Percentiles rank a stretch among this genome's conserved stretches.
These are phyloP conservation scores for Minunthozetes semirufus DNA, from an alignment of 2,888 invertebrate species.

Conservation along the genomic window DNA sequence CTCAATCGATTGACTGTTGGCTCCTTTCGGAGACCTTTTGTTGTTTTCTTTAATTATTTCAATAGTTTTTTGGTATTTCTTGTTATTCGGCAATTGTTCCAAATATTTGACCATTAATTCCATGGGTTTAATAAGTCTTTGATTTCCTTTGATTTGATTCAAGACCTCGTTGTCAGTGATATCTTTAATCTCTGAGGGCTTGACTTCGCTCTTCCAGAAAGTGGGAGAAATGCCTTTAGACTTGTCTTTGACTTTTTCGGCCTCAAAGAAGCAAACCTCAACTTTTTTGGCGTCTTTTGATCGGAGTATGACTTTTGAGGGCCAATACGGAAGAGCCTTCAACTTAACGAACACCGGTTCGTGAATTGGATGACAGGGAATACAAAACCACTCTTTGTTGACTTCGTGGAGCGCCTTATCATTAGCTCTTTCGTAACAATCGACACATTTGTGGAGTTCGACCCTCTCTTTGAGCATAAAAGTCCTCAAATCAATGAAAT, in stretches of 20 bases:
- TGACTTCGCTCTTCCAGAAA: neutral
- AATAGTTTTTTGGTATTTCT: neutral
- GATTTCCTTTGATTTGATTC: neutral
- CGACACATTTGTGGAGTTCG: slow-evolving; percentile 67
- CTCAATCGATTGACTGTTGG: too few species aligned
- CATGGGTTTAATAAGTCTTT: neutral
- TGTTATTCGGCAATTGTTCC: neutral
- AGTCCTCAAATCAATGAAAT: neutral
- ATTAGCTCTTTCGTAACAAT: slow-evolving; percentile 71
- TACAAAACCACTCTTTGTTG: slow-evolving; percentile 53
- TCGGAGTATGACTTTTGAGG: slow-evolving; percentile 66
- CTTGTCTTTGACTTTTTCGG: neutral
- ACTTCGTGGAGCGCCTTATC: slow-evolving; percentile 53
- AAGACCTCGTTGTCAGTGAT: neutral
- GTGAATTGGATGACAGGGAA: slow-evolving; percentile 58
- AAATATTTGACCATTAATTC: neutral
- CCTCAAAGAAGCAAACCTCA: slow-evolving; percentile 72
- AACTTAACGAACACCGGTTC: slow-evolving; percentile 72
- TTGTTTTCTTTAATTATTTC: too few species aligned
- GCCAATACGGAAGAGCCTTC: slow-evolving; percentile 71
- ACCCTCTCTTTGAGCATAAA: slow-evolving; percentile 61
- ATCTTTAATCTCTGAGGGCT: neutral
- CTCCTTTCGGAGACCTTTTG: too few species aligned
- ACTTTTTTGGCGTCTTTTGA: slow-evolving; percentile 51
- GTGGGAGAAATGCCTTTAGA: too few species aligned